Evolutionary conservation across 2,888 invertebrate species (phyloP).

Genomic region (Noctua pronuba): DNA sequence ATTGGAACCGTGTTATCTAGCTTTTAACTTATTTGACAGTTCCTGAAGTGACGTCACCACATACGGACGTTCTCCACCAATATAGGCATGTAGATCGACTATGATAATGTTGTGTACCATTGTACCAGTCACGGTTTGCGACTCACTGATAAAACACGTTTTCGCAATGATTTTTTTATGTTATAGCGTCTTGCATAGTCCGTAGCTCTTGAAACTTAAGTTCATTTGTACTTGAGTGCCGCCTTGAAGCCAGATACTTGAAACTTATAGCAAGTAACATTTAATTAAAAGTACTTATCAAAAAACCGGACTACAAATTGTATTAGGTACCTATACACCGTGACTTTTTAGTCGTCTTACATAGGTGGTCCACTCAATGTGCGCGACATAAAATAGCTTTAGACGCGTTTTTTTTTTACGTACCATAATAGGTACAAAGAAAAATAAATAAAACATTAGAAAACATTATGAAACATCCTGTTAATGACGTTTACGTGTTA

Average conservation of each 20-base stretch:
- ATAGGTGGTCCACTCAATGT: too few species aligned
- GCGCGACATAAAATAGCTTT: too few species aligned
- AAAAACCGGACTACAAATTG: too few species aligned
- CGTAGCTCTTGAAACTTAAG: background rate
- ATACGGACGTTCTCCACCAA: background rate
- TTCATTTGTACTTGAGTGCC: background rate
- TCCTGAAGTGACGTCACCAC: constrained; percentile 14
- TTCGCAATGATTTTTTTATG: constrained; percentile 33
- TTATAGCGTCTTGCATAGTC: background rate
- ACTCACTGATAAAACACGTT: constrained; percentile 46
- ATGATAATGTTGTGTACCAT: constrained; percentile 38
- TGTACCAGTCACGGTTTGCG: constrained; percentile 34
- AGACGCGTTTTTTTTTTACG: too few species aligned
- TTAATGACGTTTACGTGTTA: too few species aligned
- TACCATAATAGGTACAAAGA: too few species aligned
- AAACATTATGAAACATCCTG: too few species aligned
- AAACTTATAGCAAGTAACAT: background rate
- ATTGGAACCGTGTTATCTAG: background rate
- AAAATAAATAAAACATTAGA: too few species aligned
- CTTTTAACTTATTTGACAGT: background rate
- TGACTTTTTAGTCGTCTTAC: too few species aligned
- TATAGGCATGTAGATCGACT: constrained; percentile 15
- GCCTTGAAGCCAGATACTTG: background rate
- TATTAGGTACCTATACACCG: too few species aligned
- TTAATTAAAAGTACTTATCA: too few species aligned